A percentile compares a stretch with the other conserved stretches of the same genome.
phyloP scores from a whole-genome alignment of 2,797 vertebrate genomes.

The Potorous gilbertii region DNA sequence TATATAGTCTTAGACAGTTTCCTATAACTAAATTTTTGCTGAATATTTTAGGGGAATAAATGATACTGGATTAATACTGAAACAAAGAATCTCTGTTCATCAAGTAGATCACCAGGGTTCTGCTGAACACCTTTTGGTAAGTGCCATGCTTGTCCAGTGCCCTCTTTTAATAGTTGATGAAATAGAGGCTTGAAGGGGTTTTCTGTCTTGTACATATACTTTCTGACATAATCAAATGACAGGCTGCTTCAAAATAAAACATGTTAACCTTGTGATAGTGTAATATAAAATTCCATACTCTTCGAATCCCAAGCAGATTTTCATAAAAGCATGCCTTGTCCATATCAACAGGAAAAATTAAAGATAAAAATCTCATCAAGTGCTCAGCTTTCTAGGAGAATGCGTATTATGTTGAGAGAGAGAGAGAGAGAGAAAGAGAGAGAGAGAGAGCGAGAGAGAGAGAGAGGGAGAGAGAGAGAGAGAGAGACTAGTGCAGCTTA shows the following conservation, averaged over 20 bases:
- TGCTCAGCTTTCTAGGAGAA: neutral
- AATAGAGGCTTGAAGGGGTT: neutral
- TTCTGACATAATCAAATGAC: neutral
- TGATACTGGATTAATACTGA: conserved; percentile 9
- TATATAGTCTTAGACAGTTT: neutral
- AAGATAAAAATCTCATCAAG: neutral
- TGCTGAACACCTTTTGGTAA: neutral
- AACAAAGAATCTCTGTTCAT: neutral
- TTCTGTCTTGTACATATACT: neutral
- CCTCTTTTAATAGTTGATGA: neutral
- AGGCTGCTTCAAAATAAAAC: neutral
- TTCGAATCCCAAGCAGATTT: conserved; percentile 9
- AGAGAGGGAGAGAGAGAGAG: too few relatives aligned
- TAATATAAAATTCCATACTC: conserved; percentile 12
- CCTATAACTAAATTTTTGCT: neutral
- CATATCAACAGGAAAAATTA: neutral
- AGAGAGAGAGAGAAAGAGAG: neutral
- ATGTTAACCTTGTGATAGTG: neutral
- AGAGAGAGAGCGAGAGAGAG: too few relatives aligned
- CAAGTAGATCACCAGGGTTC: conserved; percentile 19
- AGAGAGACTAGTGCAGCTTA: neutral
- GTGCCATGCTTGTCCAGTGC: neutral
- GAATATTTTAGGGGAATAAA: neutral
- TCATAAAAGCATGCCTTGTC: neutral
- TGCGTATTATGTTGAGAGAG: neutral